phyloP scores from a whole-genome alignment of 2,113 vertebrate species.

The Ranitomeya imitator region DNA sequence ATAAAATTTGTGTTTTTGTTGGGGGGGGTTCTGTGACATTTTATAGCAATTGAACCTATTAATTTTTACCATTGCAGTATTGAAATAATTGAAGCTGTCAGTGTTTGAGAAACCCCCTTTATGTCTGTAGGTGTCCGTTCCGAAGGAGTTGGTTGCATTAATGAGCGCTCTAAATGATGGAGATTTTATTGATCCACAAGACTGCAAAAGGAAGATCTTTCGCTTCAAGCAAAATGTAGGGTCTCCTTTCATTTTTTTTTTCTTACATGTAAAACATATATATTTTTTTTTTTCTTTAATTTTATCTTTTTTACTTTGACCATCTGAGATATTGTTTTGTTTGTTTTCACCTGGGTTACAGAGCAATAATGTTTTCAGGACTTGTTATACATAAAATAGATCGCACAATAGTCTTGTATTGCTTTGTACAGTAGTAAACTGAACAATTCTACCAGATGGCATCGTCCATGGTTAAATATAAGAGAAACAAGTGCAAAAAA shows the following conservation, averaged over 20 bases:
- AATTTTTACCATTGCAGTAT: too few species aligned
- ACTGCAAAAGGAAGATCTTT: slow-evolving; percentile 77
- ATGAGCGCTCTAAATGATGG: slow-evolving; percentile 92
- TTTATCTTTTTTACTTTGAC: background rate
- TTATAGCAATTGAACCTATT: too few species aligned
- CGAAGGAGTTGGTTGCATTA: slow-evolving; percentile 89
- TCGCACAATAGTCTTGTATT: background rate
- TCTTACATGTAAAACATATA: background rate
- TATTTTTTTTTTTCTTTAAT: background rate
- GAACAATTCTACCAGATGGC: background rate
- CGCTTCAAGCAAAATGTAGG: slow-evolving; percentile 87
- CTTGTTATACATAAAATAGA: background rate
- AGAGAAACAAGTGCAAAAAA: background rate
- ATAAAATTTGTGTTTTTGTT: too few species aligned
- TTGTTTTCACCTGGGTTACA: background rate
- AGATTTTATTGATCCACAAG: slow-evolving; percentile 81
- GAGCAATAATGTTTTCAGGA: background rate
- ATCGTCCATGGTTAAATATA: background rate
- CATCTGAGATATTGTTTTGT: background rate
- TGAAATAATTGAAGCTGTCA: too few species aligned
- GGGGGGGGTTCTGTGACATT: too few species aligned
- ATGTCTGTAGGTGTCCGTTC: slow-evolving; percentile 82
- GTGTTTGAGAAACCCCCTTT: background rate
- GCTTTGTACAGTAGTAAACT: background rate
- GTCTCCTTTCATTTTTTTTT: background rate